phyloP scores from a whole-genome alignment of 2,797 vertebrate species.

The Astyanax mexicanus region DNA sequence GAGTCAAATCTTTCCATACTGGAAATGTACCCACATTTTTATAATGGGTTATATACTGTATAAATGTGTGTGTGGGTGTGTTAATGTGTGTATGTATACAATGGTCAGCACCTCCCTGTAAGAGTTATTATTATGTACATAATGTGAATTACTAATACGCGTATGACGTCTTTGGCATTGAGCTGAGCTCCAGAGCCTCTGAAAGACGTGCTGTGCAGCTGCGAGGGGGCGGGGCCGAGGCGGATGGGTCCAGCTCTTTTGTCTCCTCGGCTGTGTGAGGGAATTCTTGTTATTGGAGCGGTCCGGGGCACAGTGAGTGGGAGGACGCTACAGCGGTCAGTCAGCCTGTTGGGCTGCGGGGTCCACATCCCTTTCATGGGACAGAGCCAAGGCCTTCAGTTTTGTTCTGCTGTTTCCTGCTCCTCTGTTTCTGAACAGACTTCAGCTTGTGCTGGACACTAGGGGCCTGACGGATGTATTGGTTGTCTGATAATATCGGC shows the following conservation, averaged over 20 bases:
- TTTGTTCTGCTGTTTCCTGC: constrained; percentile 27
- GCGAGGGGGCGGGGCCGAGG: constrained; percentile 27
- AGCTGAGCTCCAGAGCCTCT: constrained; percentile 44
- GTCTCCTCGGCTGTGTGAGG: constrained; percentile 45
- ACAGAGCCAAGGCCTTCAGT: constrained; percentile 14
- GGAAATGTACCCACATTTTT: too few species aligned
- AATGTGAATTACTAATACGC: constrained; percentile 41
- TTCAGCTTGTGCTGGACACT: constrained; percentile 32
- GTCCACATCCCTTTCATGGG: constrained; percentile 29
- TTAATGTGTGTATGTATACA: neutral
- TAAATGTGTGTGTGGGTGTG: neutral
- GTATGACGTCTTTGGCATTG: constrained; percentile 34
- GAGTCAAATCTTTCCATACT: too few species aligned
- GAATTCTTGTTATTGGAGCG: constrained; percentile 53
- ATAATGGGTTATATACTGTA: too few species aligned
- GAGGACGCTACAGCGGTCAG: constrained; percentile 66
- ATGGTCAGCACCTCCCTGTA: constrained; percentile 9
- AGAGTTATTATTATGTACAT: constrained; percentile 43
- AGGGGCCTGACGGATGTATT: neutral
- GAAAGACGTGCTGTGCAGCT: constrained; percentile 13
- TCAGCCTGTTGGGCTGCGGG: constrained; percentile 31
- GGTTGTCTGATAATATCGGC: neutral
- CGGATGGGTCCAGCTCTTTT: constrained; percentile 40
- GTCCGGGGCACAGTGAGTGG: constrained; percentile 64
- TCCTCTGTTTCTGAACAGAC: constrained; percentile 31